Base-by-base conservation (phyloP, 2,888 invertebrate species). In the Lypha dubia region DNA sequence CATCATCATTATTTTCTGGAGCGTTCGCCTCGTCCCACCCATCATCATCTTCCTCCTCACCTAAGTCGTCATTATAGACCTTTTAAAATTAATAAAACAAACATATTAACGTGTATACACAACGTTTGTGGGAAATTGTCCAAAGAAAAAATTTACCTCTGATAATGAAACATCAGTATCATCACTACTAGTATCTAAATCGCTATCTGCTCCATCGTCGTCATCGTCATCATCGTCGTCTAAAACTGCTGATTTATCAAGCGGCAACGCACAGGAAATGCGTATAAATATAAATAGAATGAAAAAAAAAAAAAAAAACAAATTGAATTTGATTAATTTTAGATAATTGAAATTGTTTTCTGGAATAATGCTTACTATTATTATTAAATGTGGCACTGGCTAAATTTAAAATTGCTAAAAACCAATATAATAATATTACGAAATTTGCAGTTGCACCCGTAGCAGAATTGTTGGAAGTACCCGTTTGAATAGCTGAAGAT, bases 21-120 rank as follows among this genome's bases (percentile, higher is more conserved):
- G 92, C 93, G 79, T 93, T 93, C 24, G 94, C 94, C 62, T 94
- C 94, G 79, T 94, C 95, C 88, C 95, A 95, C 60, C 94, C 95
- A 83, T 94, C 94, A 88, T 94, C 94, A 86, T 94, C 95, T 87
- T 94, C 95, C 87, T 94, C 94, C 89, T 94, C n/a, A n/a, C n/a
- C 93, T 62, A 94, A 91, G 87, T 93, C 93, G 67, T 93, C 93
- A 89, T 93, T 93, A 90, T 94, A 90, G 28, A 92, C 91, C 80
- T 76, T 63, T n/a, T 3, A 58, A 11, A 44, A 11, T 20, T 22
- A 22, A 22, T 22, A 58, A n/a, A 38, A 20, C n/a, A 20, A 13
- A 11, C 9, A 38, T 11, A 38, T 38, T 7, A 35, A 35, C 15
- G 1, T 41, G 5, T 20, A 8, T 49, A 20, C 20, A 49, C n/a